Evolutionary conservation across 2,113 vertebrate species (phyloP), one percentile per base, ranked within the genome.

Genomic region (Neofelis nebulosa): DNA sequence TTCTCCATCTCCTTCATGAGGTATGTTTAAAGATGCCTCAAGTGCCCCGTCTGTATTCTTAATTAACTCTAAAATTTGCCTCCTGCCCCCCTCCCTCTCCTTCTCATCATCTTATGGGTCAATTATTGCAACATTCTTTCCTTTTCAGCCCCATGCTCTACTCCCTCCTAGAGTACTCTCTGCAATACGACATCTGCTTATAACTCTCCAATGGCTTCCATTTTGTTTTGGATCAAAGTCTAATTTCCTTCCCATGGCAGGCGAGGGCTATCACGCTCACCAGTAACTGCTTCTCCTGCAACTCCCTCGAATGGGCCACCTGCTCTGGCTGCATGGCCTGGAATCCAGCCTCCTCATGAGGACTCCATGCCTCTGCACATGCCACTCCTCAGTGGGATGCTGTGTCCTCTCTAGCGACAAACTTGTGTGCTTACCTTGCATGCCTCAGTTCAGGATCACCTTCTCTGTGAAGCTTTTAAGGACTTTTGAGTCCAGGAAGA

Each of bases 301-400:
- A 0, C 38, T 65, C 23, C 18, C 66, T 86, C 6, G 5, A 5
- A 1, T 16, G 18, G 29, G 29, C 7, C 50, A 11, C 19, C 1
- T 74, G 31, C 29, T 85, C 15, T 55, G 68, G n/a, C n/a, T 1
- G 1, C 5, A n/a, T 0, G 3, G 10, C 29, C 10, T 57, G 38
- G 57, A 74, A 36, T 63, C 63, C 18, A 10, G 52, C 78, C 55
- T 79, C 6, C 12, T 50, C 3, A 0, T 38, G 66, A 80, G 27
- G 16, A 23, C 55, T 85, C 14, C 27, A 19, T 18, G 13, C 5
- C 0, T 27, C 38, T 63, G 33, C 5, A 36, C 5, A 15, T 7
- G 15, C 7, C 3, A 7, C 29, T 74, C 14, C 19, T 61, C 8
- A 7, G 45, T n/a, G 33, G 9, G 7, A 69, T 15, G 31, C 48